Evolutionary conservation across 1,140 invertebrate species (phyloP).

Genomic region (Aphaenogaster rudis): DNA sequence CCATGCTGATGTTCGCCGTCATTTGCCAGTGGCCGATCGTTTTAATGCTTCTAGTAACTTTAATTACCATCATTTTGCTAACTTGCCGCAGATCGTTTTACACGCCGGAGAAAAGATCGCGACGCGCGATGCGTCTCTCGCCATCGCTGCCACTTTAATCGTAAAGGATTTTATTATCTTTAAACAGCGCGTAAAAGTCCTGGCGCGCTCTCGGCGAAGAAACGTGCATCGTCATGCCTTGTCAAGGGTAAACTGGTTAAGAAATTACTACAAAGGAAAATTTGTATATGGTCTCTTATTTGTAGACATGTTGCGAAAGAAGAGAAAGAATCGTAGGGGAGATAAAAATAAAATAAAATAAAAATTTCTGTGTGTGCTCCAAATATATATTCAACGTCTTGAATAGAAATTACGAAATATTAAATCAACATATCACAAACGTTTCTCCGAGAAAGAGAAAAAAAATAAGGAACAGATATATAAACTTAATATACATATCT

Average conservation of each 20-base stretch:
- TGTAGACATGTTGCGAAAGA: background rate
- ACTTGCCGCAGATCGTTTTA: conserved; percentile 17
- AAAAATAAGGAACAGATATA: background rate
- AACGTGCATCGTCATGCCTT: background rate
- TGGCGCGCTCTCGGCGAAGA: background rate
- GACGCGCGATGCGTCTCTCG: background rate
- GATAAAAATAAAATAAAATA: background rate
- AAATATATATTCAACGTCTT: background rate
- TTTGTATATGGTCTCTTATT: background rate
- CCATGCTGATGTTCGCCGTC: background rate
- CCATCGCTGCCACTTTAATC: conserved; percentile 16
- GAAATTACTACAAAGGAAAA: conserved; percentile 21
- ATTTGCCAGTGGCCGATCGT: conserved; percentile 15
- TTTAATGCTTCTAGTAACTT: conserved; percentile 19
- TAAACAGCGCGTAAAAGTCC: conserved; percentile 36
- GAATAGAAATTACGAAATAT: background rate
- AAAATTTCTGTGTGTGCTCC: background rate
- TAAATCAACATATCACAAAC: background rate
- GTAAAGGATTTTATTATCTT: conserved; percentile 42
- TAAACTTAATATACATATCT: background rate
- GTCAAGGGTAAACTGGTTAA: background rate
- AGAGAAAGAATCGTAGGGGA: background rate
- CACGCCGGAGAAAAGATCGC: conserved; percentile 3
- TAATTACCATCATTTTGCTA: conserved; percentile 36
- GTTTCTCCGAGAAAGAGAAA: background rate